These are phyloP conservation scores for Aleiodes testaceus DNA, from an alignment of 2,888 invertebrate species.

Conservation along the genomic window DNA sequence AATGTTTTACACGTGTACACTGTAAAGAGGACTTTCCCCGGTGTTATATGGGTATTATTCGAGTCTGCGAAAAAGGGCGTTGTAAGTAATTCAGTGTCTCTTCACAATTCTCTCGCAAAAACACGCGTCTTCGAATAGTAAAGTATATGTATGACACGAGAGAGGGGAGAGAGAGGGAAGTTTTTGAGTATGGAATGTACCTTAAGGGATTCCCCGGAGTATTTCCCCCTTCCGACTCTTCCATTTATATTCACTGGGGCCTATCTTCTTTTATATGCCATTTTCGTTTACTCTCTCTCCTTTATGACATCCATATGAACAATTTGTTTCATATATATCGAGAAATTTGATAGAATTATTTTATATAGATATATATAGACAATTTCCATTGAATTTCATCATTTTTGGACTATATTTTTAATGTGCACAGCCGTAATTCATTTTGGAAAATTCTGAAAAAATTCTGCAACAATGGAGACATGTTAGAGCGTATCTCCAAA, in stretches of 20 bases:
- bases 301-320: constrained; percentile 39
- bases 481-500: too few species aligned
- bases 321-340: constrained; percentile 36
- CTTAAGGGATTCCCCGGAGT: constrained; percentile 56
- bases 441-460: too few species aligned
- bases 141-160: constrained; percentile 37
- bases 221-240: constrained; percentile 9
- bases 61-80: constrained; percentile 16
- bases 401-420: too few species aligned
- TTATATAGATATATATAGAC: constrained; percentile 1
- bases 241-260: constrained; percentile 25
- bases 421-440: too few species aligned
- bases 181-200: constrained; percentile 52
- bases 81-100: constrained; percentile 41
- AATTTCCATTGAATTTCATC: too few species aligned
- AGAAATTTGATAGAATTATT: too few species aligned
- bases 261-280: constrained; percentile 42
- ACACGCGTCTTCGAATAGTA: constrained; percentile 37
- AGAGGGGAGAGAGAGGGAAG: constrained; percentile 33
- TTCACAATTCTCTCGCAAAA: constrained; percentile 38
- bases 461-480: too few species aligned
- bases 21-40: constrained; percentile 32
- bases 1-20: constrained; percentile 28
- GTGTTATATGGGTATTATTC: constrained; percentile 59
- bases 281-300: constrained; percentile 37